Percentiles rank a stretch among this genome's conserved stretches.
phyloP scores from a whole-genome alignment of 37 sponge, comb jelly and placozoan species.

The Cladorhizidae sp. region DNA sequence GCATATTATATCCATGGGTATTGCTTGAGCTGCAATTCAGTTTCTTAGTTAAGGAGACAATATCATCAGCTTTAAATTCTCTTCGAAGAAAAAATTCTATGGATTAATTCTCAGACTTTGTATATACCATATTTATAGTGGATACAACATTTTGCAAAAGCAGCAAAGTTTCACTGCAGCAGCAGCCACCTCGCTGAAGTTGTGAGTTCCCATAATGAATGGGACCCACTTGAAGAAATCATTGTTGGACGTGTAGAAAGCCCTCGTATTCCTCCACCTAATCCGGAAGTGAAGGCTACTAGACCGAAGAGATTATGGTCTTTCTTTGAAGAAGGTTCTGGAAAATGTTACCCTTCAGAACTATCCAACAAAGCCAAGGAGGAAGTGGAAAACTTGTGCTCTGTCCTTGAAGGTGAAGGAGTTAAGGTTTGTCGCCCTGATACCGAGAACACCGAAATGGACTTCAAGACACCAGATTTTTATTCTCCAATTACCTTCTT shows the following conservation, averaged over 20 bases:
- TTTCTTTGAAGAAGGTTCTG: conserved; percentile 41
- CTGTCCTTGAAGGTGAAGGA: conserved; percentile 56
- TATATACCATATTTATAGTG: no score
- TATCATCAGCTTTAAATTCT: no score
- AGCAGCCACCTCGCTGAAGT: no score
- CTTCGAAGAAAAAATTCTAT: no score
- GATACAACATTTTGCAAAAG: no score
- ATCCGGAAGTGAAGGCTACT: conserved; percentile 52
- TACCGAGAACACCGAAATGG: conserved; percentile 23
- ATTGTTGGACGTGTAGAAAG: conserved; percentile 68
- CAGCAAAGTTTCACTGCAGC: no score
- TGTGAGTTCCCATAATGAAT: conserved; percentile 68
- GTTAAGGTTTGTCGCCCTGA: conserved; percentile 74
- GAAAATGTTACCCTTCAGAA: conserved; percentile 51
- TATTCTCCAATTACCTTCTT: no score
- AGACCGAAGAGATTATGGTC: conserved; percentile 34
- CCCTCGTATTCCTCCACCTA: conserved; percentile 53
- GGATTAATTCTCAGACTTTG: no score
- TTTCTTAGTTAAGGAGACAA: no score
- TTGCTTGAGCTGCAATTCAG: no score
- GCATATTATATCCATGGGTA: no score
- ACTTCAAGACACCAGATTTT: conserved; percentile 67
- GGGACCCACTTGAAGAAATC: conserved; percentile 70
- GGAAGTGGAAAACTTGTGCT: conserved; percentile 68
- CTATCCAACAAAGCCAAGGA: conserved; percentile 31